Base-by-base conservation (phyloP, 1,140 invertebrate species). In the Muscidifurax raptorellus region DNA sequence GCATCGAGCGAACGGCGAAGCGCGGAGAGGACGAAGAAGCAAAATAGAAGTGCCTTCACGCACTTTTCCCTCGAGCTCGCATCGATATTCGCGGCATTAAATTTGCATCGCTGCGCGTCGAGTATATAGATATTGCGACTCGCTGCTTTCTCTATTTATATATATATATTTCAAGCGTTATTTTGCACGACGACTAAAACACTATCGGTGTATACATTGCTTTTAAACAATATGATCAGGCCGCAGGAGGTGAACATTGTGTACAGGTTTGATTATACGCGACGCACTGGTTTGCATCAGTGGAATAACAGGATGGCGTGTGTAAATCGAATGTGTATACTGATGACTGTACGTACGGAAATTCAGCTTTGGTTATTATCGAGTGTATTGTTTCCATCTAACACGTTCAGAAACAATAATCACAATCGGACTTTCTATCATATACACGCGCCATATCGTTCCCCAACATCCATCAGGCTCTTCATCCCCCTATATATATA, bases 1-100 rank as follows among this genome's bases (percentile, higher is more conserved):
- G 82, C 28, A 32, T 36, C 47, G 76, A 74, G 40, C 64, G 71
- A 64, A 52, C 74, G 25, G 10, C 15, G 52, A 27, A 69, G 5
- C 9, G 32, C 66, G 59, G 36, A 85, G 36, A 28, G 85, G 13
- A 66, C 28, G 27, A 82, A 82, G 76, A 82, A 76, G 30, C 15
- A 25, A 75, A 75, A 75, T 28, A 40, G 15, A 71, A 52, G n/a
- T 13, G 80, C 9, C 30, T 44, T 12, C 32, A 75, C 28, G 47
- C 66, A 22, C 27, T 82, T n/a, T 40, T 32, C 66, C 66, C 27
- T 69, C 72, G 4, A 5, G 44, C 47, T 59, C 4, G 22, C 86
- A 89, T 88, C 88, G 88, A 88, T 90, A 90, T 90, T 89, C 87
- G 6, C 36, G 87, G 89, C 89, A 90, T 92, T 89, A 92, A 92